These are phyloP conservation scores for Polyodon spathula DNA, from an alignment of 2,113 vertebrate genomes.

Conservation along the genomic window DNA sequence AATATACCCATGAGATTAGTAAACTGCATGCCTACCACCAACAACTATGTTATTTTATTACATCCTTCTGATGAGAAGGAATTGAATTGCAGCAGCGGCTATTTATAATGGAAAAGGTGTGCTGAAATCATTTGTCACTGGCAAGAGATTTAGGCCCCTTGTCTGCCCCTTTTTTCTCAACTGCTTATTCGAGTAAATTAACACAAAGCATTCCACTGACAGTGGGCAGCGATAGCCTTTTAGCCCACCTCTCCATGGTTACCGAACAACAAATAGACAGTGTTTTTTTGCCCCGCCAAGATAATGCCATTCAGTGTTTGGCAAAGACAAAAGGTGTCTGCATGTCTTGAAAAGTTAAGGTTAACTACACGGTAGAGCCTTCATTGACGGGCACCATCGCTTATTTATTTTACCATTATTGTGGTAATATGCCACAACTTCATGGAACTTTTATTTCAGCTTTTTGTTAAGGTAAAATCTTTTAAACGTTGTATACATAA, in stretches of 20 bases:
- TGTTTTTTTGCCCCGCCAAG: background rate
- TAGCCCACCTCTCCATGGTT: background rate
- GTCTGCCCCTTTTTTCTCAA: background rate
- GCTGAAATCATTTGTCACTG: slow-evolving; percentile 29
- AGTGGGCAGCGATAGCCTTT: slow-evolving; percentile 2
- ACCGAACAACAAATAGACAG: background rate
- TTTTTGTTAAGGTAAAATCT: too few relatives aligned
- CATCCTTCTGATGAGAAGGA: slow-evolving; percentile 20
- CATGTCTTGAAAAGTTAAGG: background rate
- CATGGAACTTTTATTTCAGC: too few relatives aligned
- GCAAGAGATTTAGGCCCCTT: slow-evolving; percentile 10
- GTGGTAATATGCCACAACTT: too few relatives aligned
- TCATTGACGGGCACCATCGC: too few relatives aligned
- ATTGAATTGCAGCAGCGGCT: slow-evolving; percentile 27
- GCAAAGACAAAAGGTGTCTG: background rate
- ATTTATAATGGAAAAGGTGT: slow-evolving; percentile 23
- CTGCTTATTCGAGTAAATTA: background rate
- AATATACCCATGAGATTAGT: background rate
- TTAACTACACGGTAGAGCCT: background rate
- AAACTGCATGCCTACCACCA: slow-evolving; percentile 20
- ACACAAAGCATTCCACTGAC: background rate
- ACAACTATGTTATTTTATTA: slow-evolving; percentile 27
- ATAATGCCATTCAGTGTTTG: slow-evolving; percentile 7
- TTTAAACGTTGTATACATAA: too few relatives aligned
- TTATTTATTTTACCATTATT: too few relatives aligned